These are phyloP conservation scores for Koerneria pararmatus DNA, from an alignment of 2,888 invertebrate species.

Conservation along the genomic window DNA sequence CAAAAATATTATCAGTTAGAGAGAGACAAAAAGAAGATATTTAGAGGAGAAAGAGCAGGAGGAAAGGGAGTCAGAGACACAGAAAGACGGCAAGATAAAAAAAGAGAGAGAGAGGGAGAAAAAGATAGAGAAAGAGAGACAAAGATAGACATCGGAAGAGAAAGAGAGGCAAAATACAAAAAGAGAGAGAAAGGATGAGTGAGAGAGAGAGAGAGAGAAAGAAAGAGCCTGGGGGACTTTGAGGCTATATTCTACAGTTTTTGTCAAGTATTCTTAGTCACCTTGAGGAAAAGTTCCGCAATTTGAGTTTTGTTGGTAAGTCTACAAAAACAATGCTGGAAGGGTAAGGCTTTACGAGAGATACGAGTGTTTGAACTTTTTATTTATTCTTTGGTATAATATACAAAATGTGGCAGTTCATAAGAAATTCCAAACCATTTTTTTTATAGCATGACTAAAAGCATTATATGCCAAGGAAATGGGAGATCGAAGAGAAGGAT, in stretches of 20 bases:
- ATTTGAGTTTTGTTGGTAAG: too few relatives aligned
- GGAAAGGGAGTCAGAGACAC: conserved; percentile 11
- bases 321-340: too few relatives aligned
- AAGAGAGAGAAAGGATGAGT: neutral
- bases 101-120: neutral
- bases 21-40: neutral
- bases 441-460: too few relatives aligned
- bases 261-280: too few relatives aligned
- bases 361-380: too few relatives aligned
- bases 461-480: conserved; percentile 3
- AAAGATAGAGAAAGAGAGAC: neutral
- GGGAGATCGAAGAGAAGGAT: neutral
- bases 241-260: too few relatives aligned
- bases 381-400: too few relatives aligned
- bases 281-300: too few relatives aligned
- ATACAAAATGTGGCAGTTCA: too few relatives aligned
- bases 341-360: too few relatives aligned
- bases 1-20: neutral
- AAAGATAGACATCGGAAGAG: neutral
- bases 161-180: neutral
- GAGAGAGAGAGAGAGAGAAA: neutral
- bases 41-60: neutral
- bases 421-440: too few relatives aligned
- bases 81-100: neutral
- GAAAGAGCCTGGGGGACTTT: neutral